Conservation (phyloP, 2,888 invertebrate genomes). For the Rhabditoides inermis region DNA sequence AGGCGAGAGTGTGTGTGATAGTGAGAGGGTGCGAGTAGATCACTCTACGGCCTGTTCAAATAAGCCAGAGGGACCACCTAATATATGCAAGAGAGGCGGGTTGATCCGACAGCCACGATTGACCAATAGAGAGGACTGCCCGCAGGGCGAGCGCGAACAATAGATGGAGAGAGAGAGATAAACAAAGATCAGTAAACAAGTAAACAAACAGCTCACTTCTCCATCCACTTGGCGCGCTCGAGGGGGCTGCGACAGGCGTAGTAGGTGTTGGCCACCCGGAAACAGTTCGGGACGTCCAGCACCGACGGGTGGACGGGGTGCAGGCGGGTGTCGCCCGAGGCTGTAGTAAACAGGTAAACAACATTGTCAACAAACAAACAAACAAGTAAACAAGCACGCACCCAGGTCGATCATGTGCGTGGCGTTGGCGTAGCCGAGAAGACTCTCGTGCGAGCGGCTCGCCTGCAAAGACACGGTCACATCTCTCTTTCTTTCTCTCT, state of each 20-base stretch:
- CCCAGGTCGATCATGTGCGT: slow-evolving; percentile 49
- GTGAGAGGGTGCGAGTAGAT: too few relatives aligned
- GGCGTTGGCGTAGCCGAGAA: slow-evolving; percentile 41
- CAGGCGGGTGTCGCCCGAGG: slow-evolving; percentile 32
- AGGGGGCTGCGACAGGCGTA: slow-evolving; percentile 47
- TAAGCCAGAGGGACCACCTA: too few relatives aligned
- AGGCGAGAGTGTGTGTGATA: too few relatives aligned
- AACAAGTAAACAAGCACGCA: slow-evolving; percentile 15
- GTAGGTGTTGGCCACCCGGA: slow-evolving; percentile 47
- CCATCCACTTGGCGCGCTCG: slow-evolving; percentile 50
- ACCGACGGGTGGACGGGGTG: slow-evolving; percentile 50
- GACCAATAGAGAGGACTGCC: too few relatives aligned
- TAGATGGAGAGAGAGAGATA: slow-evolving; percentile 1
- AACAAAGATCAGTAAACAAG: background rate
- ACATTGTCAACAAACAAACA: background rate
- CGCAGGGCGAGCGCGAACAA: too few relatives aligned
- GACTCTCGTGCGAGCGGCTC: slow-evolving; percentile 47
- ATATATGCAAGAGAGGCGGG: too few relatives aligned
- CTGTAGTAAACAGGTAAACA: slow-evolving; percentile 17
- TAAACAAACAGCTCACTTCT: slow-evolving; percentile 36
- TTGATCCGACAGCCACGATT: too few relatives aligned
- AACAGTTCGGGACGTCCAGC: slow-evolving; percentile 46
- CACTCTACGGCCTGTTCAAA: too few relatives aligned
- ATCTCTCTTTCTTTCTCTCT: too few relatives aligned
- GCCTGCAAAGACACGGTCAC: too few relatives aligned